phyloP scores from a whole-genome alignment of 2,888 invertebrate genomes.

The Acleris sparsana region DNA sequence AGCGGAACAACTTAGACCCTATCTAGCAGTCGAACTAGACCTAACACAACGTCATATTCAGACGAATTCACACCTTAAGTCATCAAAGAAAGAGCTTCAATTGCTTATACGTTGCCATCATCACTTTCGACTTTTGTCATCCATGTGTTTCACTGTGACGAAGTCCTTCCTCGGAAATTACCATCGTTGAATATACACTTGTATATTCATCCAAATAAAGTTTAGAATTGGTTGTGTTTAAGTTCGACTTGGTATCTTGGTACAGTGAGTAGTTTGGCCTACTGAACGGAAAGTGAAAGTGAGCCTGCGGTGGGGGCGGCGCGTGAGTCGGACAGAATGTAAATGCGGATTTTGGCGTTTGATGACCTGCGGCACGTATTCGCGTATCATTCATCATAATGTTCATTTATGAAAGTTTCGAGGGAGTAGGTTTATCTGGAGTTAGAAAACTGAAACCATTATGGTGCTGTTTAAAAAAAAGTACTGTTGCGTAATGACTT shows the following conservation, averaged over 20 bases:
- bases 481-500: no score
- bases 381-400: conserved; percentile 28
- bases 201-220: conserved; percentile 1
- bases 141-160: conserved; percentile 47
- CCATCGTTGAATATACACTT: conserved; percentile 37
- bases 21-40: conserved; percentile 44
- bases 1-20: conserved; percentile 56
- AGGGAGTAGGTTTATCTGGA: conserved; percentile 2
- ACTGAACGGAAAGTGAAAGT: conserved; percentile 81
- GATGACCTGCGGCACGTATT: conserved; percentile 62
- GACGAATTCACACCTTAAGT: conserved; percentile 44
- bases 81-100: conserved; percentile 30
- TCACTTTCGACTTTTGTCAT: conserved; percentile 63
- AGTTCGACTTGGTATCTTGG: conserved; percentile 45
- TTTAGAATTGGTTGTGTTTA: conserved; percentile 36
- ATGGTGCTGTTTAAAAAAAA: no score
- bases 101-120: conserved; percentile 38
- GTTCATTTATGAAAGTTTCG: conserved; percentile 29
- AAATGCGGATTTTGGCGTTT: conserved; percentile 74
- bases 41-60: conserved; percentile 39
- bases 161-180: conserved; percentile 47
- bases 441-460: no score
- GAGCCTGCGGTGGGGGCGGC: conserved; percentile 57
- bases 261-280: conserved; percentile 64
- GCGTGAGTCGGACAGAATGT: conserved; percentile 67